A percentile compares a stretch with the other conserved stretches of the same genome.
Evolutionary conservation across 2,797 vertebrate species (phyloP).

Genomic region (Clarias fuscus): DNA sequence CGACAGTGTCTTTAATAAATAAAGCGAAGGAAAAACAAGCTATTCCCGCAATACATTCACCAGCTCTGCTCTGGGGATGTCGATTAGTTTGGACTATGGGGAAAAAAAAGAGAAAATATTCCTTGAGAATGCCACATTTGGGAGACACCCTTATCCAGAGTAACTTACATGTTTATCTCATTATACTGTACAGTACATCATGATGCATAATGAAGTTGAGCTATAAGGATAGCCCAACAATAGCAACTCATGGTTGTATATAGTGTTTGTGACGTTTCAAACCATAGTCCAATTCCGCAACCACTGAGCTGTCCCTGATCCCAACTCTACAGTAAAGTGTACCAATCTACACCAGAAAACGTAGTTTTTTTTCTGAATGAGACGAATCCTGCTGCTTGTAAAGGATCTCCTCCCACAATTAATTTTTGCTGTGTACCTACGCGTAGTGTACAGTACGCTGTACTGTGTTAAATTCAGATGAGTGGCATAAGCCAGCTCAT

Average conservation of each 20-base stretch:
- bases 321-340: neutral
- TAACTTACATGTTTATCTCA: no score
- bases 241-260: no score
- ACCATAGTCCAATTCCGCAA: no score
- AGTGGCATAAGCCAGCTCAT: neutral
- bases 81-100: neutral
- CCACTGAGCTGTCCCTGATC: neutral
- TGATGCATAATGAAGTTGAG: no score
- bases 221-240: no score
- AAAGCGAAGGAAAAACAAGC: constrained; percentile 9
- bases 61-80: neutral
- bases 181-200: no score
- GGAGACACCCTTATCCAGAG: no score
- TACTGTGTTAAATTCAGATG: neutral
- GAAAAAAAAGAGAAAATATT: neutral
- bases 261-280: no score
- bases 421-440: no score
- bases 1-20: neutral
- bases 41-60: neutral
- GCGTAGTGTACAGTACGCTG: neutral
- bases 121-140: no score
- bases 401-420: neutral
- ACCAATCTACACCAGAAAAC: neutral
- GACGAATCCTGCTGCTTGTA: neutral
- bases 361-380: neutral